Conservation (phyloP, 1,140 invertebrate species). For the Drosophila burlai region DNA sequence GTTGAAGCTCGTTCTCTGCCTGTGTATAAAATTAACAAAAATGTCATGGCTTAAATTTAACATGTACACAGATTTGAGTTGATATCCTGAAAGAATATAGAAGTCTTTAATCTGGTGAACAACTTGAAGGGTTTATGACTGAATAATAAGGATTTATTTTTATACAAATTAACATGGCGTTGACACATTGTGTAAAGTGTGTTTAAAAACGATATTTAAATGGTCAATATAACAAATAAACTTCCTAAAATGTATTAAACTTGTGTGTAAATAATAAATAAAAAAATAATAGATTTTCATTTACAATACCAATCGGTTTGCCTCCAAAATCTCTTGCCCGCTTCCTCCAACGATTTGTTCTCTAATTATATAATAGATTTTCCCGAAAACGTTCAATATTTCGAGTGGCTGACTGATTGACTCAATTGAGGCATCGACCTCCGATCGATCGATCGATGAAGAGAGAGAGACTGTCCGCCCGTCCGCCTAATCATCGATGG, state of each 20-base stretch:
- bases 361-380: slow-evolving; percentile 38
- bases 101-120: background rate
- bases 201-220: background rate
- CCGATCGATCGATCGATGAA: slow-evolving; percentile 29
- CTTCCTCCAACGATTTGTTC: background rate
- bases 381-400: slow-evolving; percentile 30
- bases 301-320: slow-evolving; percentile 3
- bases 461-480: background rate
- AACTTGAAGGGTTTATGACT: background rate
- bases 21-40: slow-evolving; percentile 15
- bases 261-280: background rate
- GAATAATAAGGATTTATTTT: too few species aligned
- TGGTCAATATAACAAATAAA: background rate
- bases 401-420: slow-evolving; percentile 57
- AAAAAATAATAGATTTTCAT: background rate
- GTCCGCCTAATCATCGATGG: slow-evolving; percentile 25
- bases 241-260: too few species aligned
- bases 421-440: slow-evolving; percentile 47
- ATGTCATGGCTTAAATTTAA: background rate
- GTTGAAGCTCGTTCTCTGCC: slow-evolving; percentile 10
- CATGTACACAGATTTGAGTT: slow-evolving; percentile 6
- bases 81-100: slow-evolving; percentile 9
- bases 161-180: too few species aligned
- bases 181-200: too few species aligned
- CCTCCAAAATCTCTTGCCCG: background rate